Percentiles rank a stretch among this genome's conserved stretches.
These are phyloP conservation scores for Rhagoletis zephyria DNA, from an alignment of 1,140 invertebrate genomes.

Conservation along the genomic window DNA sequence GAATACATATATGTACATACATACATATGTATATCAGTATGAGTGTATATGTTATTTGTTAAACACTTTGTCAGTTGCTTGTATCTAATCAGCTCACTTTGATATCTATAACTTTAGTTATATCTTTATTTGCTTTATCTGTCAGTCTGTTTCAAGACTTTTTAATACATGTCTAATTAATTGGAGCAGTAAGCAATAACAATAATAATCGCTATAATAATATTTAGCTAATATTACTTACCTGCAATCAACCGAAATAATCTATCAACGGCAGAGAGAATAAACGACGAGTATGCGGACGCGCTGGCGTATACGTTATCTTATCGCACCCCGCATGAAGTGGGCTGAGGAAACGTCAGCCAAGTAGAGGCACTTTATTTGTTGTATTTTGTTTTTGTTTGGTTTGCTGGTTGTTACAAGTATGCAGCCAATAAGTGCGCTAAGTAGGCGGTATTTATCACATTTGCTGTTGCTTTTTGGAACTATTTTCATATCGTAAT, in stretches of 20 bases:
- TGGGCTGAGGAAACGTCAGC: neutral
- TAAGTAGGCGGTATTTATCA: no score
- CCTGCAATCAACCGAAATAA: constrained; percentile 25
- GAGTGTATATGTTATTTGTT: neutral
- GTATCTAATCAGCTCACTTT: constrained; percentile 31
- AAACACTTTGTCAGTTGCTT: constrained; percentile 9
- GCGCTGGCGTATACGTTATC: constrained; percentile 46
- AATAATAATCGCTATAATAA: constrained; percentile 22
- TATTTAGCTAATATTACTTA: constrained; percentile 24
- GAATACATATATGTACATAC: neutral
- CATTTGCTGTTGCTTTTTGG: no score
- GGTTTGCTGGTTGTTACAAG: neutral
- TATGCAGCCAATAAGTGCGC: constrained; percentile 2
- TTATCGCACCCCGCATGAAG: neutral
- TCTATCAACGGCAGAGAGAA: constrained; percentile 11
- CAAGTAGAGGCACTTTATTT: neutral
- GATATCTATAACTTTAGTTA: constrained; percentile 9
- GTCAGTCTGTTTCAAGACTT: neutral
- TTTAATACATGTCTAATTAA: neutral
- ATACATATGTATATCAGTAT: neutral
- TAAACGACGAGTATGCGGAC: neutral
- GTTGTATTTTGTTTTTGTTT: neutral
- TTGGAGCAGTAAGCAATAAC: constrained; percentile 40
- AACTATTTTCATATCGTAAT: no score
- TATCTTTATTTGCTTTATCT: constrained; percentile 34